A percentile compares a stretch with the other conserved stretches of the same genome.
phyloP scores from a whole-genome alignment of 1,140 invertebrate species.

The Monomorium pharaonis region DNA sequence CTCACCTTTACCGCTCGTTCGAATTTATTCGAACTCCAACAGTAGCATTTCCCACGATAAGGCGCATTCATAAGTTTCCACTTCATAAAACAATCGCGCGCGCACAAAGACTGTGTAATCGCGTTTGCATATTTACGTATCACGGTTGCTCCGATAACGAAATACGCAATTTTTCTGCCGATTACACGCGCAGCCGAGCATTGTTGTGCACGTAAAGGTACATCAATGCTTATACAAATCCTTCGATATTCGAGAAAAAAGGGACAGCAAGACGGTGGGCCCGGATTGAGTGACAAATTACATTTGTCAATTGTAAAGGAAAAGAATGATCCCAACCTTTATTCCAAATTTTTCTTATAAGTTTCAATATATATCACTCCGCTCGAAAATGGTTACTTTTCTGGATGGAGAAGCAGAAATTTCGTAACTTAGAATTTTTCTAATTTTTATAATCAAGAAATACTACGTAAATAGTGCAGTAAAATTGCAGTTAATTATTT shows the following conservation, averaged over 20 bases:
- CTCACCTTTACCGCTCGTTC: neutral
- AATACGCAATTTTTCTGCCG: constrained; percentile 44
- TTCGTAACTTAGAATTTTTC: neutral
- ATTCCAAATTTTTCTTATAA: neutral
- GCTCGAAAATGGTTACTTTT: neutral
- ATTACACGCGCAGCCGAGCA: constrained; percentile 10
- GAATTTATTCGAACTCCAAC: neutral
- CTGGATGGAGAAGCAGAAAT: neutral
- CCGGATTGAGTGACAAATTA: neutral
- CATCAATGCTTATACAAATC: neutral
- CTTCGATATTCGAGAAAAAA: neutral
- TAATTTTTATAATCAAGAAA: neutral
- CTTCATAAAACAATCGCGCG: constrained; percentile 38
- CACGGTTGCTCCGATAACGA: constrained; percentile 23
- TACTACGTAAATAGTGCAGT: neutral
- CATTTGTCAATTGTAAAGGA: too few species aligned
- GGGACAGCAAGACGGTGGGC: neutral
- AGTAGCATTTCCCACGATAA: constrained; percentile 23
- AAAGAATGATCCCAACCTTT: neutral
- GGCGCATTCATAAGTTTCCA: constrained; percentile 42
- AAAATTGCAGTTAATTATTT: neutral
- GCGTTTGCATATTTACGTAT: constrained; percentile 47
- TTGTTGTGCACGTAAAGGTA: neutral
- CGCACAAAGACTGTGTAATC: constrained; percentile 9
- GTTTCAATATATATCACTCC: neutral